These are phyloP conservation scores for Melanotaenia boesemani DNA, from an alignment of 2,797 vertebrate genomes.

Conservation along the genomic window DNA sequence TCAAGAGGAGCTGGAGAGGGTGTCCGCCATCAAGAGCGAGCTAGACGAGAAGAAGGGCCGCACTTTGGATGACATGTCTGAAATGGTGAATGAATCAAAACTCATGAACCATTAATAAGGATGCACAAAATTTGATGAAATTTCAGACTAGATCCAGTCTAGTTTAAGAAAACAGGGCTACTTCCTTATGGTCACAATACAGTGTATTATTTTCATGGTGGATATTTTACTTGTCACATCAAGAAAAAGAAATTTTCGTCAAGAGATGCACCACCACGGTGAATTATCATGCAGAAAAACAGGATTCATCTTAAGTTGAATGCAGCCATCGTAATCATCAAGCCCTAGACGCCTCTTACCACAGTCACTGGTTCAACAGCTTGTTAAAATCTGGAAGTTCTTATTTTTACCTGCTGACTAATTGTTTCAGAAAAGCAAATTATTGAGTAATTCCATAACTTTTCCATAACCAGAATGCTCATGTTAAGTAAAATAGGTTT, in stretches of 20 bases:
- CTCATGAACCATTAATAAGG: background rate
- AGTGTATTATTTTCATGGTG: too few relatives aligned
- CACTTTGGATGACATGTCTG: slow-evolving; percentile 94
- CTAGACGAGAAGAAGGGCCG: slow-evolving; percentile 94
- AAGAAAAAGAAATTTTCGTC: too few relatives aligned
- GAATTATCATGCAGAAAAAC: too few relatives aligned
- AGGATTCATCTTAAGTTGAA: too few relatives aligned
- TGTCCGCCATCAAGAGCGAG: slow-evolving; percentile 95
- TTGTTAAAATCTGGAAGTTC: background rate
- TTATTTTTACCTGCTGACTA: background rate
- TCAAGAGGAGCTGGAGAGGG: slow-evolving; percentile 94
- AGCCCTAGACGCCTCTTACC: too few relatives aligned
- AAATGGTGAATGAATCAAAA: slow-evolving; percentile 87
- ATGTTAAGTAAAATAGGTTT: too few relatives aligned
- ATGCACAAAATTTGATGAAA: background rate
- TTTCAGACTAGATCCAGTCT: background rate
- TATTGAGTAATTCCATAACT: too few relatives aligned
- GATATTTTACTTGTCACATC: too few relatives aligned
- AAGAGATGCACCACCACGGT: too few relatives aligned
- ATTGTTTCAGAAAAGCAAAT: background rate
- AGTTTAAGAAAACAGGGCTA: background rate
- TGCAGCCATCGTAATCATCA: too few relatives aligned
- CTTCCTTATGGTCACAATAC: too few relatives aligned
- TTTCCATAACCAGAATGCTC: too few relatives aligned
- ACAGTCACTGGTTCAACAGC: background rate